These are phyloP conservation scores for Drosophila histrio DNA, from an alignment of 2,888 invertebrate genomes.

Conservation along the genomic window DNA sequence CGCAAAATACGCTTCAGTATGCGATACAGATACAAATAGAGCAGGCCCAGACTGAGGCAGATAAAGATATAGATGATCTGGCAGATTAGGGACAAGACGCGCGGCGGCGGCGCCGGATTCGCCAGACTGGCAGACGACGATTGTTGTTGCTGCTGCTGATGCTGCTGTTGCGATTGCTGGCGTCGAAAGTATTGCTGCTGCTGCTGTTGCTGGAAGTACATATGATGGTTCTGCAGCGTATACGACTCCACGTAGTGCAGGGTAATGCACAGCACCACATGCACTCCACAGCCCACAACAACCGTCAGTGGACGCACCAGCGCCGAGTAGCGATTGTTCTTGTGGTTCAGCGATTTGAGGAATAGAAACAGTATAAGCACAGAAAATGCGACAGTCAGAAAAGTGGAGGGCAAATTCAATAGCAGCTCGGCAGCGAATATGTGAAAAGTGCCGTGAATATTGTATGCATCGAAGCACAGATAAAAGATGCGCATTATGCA, in stretches of 20 bases:
- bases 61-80: constrained; percentile 94
- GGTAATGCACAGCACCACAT: constrained; percentile 91
- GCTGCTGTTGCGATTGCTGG: constrained; percentile 68
- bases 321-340: constrained; percentile 88
- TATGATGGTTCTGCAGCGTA: constrained; percentile 81
- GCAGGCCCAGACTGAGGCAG: constrained; percentile 92
- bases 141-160: constrained; percentile 61
- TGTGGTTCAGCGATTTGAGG: constrained; percentile 91
- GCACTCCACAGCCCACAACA: constrained; percentile 90
- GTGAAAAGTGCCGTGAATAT: constrained; percentile 92
- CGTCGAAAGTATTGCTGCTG: constrained; percentile 75
- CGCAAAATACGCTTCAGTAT: constrained; percentile 90
- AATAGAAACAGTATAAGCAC: constrained; percentile 93
- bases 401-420: constrained; percentile 93
- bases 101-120: constrained; percentile 80
- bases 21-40: constrained; percentile 93
- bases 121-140: constrained; percentile 62
- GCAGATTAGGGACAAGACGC: constrained; percentile 90
- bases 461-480: constrained; percentile 96
- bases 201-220: constrained; percentile 82
- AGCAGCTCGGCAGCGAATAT: constrained; percentile 91
- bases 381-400: constrained; percentile 95
- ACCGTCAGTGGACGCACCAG: constrained; percentile 92
- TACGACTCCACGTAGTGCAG: constrained; percentile 91
- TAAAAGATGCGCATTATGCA: constrained; percentile 93